Conservation (phyloP, 2,888 invertebrate genomes). For the Desoria tigrina region DNA sequence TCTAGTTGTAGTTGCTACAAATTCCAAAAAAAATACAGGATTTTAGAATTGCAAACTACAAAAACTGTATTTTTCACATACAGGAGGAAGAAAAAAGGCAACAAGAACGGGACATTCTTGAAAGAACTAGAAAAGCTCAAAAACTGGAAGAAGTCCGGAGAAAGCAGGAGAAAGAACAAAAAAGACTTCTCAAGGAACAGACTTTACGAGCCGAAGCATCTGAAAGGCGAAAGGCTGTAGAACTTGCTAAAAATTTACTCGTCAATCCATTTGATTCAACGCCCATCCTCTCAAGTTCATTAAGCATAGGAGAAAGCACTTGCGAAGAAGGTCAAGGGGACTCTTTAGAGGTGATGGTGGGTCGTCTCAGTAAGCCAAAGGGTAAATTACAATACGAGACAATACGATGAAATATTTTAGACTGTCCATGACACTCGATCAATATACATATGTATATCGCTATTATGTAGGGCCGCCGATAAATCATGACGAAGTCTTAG, state of each 20-base stretch:
- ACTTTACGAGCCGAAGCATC: background rate
- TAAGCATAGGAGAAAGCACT: no score
- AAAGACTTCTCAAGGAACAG: background rate
- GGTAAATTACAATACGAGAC: no score
- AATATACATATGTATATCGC: no score
- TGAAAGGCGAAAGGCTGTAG: background rate
- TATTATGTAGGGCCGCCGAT: no score
- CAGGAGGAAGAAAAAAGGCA: slow-evolving; percentile 12
- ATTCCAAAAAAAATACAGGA: no score
- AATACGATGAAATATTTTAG: no score
- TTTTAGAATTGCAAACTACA: background rate
- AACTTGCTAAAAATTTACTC: background rate
- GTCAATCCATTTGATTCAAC: slow-evolving; percentile 2
- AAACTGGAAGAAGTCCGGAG: slow-evolving; percentile 5
- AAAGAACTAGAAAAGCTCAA: background rate
- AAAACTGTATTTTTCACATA: background rate
- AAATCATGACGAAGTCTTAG: no score
- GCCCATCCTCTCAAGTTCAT: background rate
- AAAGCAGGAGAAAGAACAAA: slow-evolving; percentile 9
- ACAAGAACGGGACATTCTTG: background rate
- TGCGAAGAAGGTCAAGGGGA: no score
- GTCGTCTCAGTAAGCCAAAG: no score
- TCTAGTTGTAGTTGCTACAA: no score
- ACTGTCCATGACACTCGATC: no score
- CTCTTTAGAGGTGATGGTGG: no score